Evolutionary conservation across 2,888 invertebrate species (phyloP), one percentile per base, ranked within the genome.

Genomic region (Slavum lentiscoides): DNA sequence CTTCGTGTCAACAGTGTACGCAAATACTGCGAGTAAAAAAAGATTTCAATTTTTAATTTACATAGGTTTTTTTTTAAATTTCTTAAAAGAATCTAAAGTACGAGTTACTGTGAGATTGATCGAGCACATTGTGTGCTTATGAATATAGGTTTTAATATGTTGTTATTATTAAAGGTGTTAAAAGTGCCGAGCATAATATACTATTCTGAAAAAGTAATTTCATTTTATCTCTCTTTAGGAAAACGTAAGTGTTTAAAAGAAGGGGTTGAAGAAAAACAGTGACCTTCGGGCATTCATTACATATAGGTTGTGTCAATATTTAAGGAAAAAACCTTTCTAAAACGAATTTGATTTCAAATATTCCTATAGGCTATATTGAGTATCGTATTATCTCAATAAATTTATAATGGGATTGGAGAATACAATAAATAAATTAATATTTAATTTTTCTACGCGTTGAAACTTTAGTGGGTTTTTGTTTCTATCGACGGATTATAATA

Each of bases 311-410:
- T 74, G 37, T 11, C 21, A 74, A 19, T 66, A 11, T n/a, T n/a
- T n/a, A n/a, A n/a, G n/a, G n/a, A n/a, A 37, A 74, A 74, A 55
- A 55, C 21, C 15, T 64, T 66, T 74, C 11, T 23, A 55, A 21
- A 17, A 55, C 21, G 64, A 74, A 62, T 74, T 64, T 74, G 21
- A 74, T 67, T 75, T 66, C 66, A 67, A 67, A 64, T 39, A 3
- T 58, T 58, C 11, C 19, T 39, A 17, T 66, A 7, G 7, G 55
- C n/a, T 55, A 55, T n/a, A 49, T 11, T 66, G 66, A 66, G 58
- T 74, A 66, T 64, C 67, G 55, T 58, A 75, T 75, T 49, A 21
- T 53, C 67, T 75, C 74, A 67, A 19, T 58, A n/a, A 74, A 13
- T 59, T 43, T 66, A 75, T 39, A 39, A 75, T 67, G 23, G 21